Base-by-base conservation (phyloP, 2,113 vertebrate species). In the Hippocampus abdominalis region DNA sequence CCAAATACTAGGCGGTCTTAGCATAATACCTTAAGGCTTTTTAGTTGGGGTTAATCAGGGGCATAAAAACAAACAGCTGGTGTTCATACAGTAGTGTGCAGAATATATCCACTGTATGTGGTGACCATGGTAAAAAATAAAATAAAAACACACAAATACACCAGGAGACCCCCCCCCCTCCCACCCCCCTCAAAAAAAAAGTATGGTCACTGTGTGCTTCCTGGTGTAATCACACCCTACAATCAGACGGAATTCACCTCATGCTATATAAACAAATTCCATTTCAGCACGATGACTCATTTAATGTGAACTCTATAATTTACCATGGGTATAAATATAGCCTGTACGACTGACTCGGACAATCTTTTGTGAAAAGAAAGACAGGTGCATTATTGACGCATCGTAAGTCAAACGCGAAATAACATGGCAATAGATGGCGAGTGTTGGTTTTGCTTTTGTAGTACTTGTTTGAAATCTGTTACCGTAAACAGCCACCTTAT, bases 181-280 rank as follows among this genome's bases (percentile, higher is more conserved):
- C n/a, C n/a, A n/a, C 29, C 4, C 29, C 3, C 27, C 27, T 29
- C 27, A 29, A 29, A 53, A 56, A 25, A 7, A 70, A n/a, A 1
- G 9, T 27, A 20, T 57, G 7, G 25, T 67, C 64, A 61, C 62
- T 51, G 48, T 42, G 54, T 59, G 66, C 25, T 66, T 71, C 62
- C 60, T 40, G 18, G 64, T 64, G 27, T 10, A 65, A 40, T 65
- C 8, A 25, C 44, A 71, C 68, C 73, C 73, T 69, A 56, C 72
- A 79, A 72, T 79, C 56, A 74, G 29, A 69, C 70, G 74, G 59
- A 42, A 39, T 46, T 71, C 71, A 83, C 79, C 65, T 70, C 67
- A 48, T 75, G 25, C 75, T 88, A 75, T 89, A 69, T 87, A 89
- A 90, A 87, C 87, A 78, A 69, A 79, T 77, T 83, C 60, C 72